These are phyloP conservation scores for Lithobates pipiens DNA, from an alignment of 2,797 vertebrate species.

Conservation along the genomic window DNA sequence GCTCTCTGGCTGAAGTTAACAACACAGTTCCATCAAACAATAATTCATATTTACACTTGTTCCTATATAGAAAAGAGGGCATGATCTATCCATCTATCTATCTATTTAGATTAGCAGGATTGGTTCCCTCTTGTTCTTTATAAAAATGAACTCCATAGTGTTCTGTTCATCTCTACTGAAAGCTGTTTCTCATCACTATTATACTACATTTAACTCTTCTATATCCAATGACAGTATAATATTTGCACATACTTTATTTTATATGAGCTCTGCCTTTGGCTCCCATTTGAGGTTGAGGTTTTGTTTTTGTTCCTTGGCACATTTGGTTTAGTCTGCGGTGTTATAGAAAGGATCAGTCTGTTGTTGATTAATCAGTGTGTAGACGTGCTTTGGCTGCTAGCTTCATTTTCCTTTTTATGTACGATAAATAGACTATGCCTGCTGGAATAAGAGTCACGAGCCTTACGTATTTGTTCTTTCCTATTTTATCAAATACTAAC, in stretches of 20 bases:
- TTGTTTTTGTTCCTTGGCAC: constrained; percentile 49
- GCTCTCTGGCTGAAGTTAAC: too few relatives aligned
- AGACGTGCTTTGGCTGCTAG: constrained; percentile 42
- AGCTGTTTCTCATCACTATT: constrained; percentile 6
- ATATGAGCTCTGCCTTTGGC: constrained; percentile 27
- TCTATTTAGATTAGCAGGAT: background rate
- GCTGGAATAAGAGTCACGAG: constrained; percentile 10
- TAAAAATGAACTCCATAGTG: background rate
- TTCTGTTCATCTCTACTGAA: background rate
- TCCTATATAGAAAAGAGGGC: too few relatives aligned
- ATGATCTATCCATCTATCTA: background rate
- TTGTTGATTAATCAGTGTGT: constrained; percentile 38
- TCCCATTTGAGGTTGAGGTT: constrained; percentile 32
- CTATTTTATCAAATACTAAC: constrained; percentile 22
- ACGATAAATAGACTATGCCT: constrained; percentile 32
- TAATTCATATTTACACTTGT: too few relatives aligned
- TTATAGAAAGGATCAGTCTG: constrained; percentile 41
- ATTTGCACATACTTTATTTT: constrained; percentile 21
- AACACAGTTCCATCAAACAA: too few relatives aligned
- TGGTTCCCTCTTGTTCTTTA: background rate
- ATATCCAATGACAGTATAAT: constrained; percentile 4
- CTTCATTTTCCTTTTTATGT: constrained; percentile 12
- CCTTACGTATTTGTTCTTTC: constrained; percentile 25
- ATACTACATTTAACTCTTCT: constrained; percentile 2
- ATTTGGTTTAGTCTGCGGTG: constrained; percentile 38